Conservation (phyloP, 1,140 invertebrate species). For the Trachymyrmex septentrionalis region DNA sequence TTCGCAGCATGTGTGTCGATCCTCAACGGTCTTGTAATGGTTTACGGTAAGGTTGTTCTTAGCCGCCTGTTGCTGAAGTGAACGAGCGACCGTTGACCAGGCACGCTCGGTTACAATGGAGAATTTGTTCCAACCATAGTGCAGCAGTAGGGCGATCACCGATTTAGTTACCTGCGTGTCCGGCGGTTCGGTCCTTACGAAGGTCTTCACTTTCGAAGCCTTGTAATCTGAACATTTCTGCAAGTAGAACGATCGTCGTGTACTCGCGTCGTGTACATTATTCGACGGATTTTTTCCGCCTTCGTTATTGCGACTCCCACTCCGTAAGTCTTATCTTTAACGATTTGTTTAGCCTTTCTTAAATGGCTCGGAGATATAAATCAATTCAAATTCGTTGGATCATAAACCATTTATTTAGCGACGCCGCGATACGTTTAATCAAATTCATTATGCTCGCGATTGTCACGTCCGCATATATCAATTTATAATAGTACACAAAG, state of each 20-base stretch:
- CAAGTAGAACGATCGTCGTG: slow-evolving; percentile 55
- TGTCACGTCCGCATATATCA: background rate
- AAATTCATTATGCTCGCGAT: background rate
- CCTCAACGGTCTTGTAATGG: slow-evolving; percentile 89
- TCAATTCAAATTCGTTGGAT: background rate
- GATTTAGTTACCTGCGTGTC: slow-evolving; percentile 98
- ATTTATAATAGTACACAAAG: background rate
- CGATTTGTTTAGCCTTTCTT: background rate
- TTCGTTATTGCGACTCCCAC: background rate
- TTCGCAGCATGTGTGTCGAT: slow-evolving; percentile 92
- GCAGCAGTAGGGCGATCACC: slow-evolving; percentile 94
- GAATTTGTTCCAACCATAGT: slow-evolving; percentile 98
- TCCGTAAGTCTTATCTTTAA: slow-evolving; percentile 12
- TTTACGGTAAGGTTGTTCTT: slow-evolving; percentile 94
- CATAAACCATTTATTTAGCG: too few relatives aligned
- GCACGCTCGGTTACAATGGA: slow-evolving; percentile 95
- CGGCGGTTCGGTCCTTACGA: slow-evolving; percentile 97
- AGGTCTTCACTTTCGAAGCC: slow-evolving; percentile 95
- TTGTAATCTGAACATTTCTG: slow-evolving; percentile 98
- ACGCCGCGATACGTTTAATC: background rate
- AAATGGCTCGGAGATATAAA: background rate
- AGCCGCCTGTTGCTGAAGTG: slow-evolving; percentile 90
- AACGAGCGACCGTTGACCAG: slow-evolving; percentile 92
- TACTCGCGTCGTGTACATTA: background rate
- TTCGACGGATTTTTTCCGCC: background rate